These are phyloP conservation scores for Cephus spinipes DNA, from an alignment of 2,888 invertebrate genomes.

Conservation along the genomic window DNA sequence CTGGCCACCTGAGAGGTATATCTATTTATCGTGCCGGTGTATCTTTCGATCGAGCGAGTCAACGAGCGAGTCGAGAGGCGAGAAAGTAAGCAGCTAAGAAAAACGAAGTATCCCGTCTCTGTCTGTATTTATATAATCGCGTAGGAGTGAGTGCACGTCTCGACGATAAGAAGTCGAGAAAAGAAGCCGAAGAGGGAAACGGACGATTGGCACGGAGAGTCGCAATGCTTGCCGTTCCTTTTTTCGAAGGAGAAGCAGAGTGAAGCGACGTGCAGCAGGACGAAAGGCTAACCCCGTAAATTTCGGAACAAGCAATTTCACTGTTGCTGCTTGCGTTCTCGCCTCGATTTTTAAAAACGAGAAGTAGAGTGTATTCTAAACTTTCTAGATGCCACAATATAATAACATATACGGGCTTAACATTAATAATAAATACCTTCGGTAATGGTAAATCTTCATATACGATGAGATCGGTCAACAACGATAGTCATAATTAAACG, in stretches of 20 bases:
- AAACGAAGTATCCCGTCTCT: not conserved
- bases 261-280: not conserved
- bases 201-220: not conserved
- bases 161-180: not conserved
- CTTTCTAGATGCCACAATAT: slow-evolving; percentile 20
- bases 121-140: not conserved
- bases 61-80: not conserved
- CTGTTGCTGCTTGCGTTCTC: slow-evolving; percentile 7
- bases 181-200: not conserved
- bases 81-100: not conserved
- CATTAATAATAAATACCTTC: slow-evolving; percentile 8
- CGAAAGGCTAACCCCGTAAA: not conserved
- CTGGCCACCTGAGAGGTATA: not conserved
- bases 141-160: not conserved
- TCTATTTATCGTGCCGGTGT: not conserved
- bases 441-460: slow-evolving; percentile 14
- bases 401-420: slow-evolving; percentile 15
- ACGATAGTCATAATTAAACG: slow-evolving; percentile 10
- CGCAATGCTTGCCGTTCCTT: not conserved
- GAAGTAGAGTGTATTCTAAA: slow-evolving; percentile 14
- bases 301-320: not conserved
- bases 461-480: slow-evolving; percentile 16
- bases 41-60: not conserved
- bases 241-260: not conserved
- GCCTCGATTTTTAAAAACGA: slow-evolving; percentile 1